A percentile compares a stretch with the other conserved stretches of the same genome.
Conservation (phyloP, 2,113 vertebrate species). For the Anser cygnoides region DNA sequence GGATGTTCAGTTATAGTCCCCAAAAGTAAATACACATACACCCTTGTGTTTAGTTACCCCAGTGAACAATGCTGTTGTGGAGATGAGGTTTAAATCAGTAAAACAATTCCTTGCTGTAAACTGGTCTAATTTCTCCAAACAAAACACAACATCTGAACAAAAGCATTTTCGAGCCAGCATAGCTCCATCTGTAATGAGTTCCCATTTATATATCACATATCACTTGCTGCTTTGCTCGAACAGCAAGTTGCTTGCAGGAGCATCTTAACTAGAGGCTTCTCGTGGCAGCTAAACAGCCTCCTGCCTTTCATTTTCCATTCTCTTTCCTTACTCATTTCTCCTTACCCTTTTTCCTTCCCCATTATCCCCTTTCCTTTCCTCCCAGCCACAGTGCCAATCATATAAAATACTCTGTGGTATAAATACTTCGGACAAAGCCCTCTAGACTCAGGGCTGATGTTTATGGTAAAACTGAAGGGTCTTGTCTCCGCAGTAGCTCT, state of each 20-base stretch:
- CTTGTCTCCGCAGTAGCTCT: neutral
- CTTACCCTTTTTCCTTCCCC: neutral
- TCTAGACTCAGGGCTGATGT: neutral
- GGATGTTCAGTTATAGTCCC: neutral
- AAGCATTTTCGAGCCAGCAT: neutral
- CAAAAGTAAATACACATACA: neutral
- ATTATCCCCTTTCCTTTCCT: neutral
- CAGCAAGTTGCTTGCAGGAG: neutral
- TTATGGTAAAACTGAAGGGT: fast-evolving
- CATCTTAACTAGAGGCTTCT: neutral
- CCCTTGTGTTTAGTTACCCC: neutral
- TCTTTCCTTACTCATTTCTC: too few relatives aligned
- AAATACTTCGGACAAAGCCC: neutral
- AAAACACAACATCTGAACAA: neutral
- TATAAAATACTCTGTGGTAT: neutral
- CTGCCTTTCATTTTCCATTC: neutral
- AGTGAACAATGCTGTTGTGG: neutral
- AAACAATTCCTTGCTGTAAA: neutral
- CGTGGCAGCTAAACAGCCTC: neutral
- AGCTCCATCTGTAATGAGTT: neutral
- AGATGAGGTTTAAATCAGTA: neutral
- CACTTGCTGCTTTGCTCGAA: neutral
- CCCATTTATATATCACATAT: neutral
- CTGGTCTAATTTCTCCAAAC: neutral
- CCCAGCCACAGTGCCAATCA: neutral